Conservation (phyloP, 1,140 invertebrate genomes). For the Caerostris extrusa region DNA sequence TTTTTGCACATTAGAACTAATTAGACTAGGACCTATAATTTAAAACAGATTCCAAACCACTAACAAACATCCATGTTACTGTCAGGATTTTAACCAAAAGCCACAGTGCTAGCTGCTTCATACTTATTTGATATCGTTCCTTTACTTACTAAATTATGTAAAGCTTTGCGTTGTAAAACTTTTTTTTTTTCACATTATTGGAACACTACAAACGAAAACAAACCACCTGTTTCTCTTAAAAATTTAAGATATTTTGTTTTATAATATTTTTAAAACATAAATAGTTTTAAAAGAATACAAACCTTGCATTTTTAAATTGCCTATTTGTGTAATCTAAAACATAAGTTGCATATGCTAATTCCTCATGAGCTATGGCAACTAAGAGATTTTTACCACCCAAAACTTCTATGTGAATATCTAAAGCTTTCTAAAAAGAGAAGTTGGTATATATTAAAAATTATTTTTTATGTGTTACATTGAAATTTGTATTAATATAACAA, state of each 20-base stretch:
- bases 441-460: conserved; percentile 21
- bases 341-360: conserved; percentile 94
- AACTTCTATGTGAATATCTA: conserved; percentile 88
- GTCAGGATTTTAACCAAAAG: too few relatives aligned
- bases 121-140: too few relatives aligned
- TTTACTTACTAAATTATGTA: too few relatives aligned
- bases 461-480: background rate
- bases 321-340: conserved; percentile 95
- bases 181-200: too few relatives aligned
- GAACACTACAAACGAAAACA: too few relatives aligned
- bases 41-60: too few relatives aligned
- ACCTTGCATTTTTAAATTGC: conserved; percentile 89
- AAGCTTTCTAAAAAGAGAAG: conserved; percentile 85
- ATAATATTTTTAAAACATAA: background rate
- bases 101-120: too few relatives aligned
- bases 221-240: background rate
- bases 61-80: too few relatives aligned
- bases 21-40: too few relatives aligned
- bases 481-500: background rate
- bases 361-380: conserved; percentile 93
- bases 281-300: conserved; percentile 76
- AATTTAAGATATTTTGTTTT: background rate
- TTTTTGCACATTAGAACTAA: too few relatives aligned
- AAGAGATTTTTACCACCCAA: conserved; percentile 93
- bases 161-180: too few relatives aligned